phyloP scores from a whole-genome alignment of 1,140 invertebrate genomes.

The Diachasmimorpha longicaudata region DNA sequence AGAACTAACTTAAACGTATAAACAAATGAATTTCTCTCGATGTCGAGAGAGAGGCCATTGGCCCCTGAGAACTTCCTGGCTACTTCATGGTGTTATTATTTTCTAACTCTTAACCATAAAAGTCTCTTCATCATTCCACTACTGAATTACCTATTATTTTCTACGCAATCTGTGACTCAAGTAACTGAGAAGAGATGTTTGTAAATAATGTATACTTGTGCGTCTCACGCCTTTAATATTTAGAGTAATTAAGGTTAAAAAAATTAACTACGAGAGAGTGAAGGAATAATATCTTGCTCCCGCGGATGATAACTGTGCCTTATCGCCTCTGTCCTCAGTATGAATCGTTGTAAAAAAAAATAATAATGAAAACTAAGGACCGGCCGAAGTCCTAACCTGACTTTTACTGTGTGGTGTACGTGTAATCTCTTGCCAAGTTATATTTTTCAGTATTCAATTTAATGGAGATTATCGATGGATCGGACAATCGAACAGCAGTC shows the following conservation, averaged over 20 bases:
- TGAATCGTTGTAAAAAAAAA: neutral
- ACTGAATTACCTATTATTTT: neutral
- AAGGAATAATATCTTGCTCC: neutral
- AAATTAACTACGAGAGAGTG: neutral
- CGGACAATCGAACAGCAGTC: neutral
- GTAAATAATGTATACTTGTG: constrained; percentile 22
- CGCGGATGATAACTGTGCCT: constrained; percentile 18
- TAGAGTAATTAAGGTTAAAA: neutral
- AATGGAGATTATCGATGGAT: neutral
- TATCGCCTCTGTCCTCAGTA: constrained; percentile 21
- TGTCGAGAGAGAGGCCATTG: no score
- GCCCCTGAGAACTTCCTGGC: no score
- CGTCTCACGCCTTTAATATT: constrained; percentile 2
- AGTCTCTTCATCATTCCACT: neutral
- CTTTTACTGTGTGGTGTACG: neutral
- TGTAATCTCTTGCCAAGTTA: constrained; percentile 16
- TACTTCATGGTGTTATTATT: no score
- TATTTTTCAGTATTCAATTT: constrained; percentile 20
- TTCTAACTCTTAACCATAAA: no score
- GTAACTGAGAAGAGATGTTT: neutral
- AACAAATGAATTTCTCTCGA: no score
- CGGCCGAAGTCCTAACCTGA: neutral
- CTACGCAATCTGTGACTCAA: neutral
- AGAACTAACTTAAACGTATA: no score
- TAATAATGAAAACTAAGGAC: neutral